Evolutionary conservation across 2,888 invertebrate species (phyloP).

Genomic region (Philonicus albiceps): DNA sequence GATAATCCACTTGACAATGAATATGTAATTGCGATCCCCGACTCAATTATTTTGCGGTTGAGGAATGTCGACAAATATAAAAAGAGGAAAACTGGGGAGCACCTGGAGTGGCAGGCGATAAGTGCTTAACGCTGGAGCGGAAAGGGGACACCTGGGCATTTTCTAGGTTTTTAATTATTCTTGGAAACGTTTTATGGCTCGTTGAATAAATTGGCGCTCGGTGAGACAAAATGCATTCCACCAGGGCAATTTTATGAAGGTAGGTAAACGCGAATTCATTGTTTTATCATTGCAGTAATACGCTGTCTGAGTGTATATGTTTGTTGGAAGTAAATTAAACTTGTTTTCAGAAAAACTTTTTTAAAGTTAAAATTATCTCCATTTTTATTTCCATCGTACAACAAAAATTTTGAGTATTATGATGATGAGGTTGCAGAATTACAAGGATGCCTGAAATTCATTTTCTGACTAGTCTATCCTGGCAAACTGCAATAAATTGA

Average conservation of each 20-base stretch:
- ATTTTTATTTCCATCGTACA: neutral
- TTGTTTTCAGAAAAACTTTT: neutral
- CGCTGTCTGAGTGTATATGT: neutral
- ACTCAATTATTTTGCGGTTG: conserved; percentile 36
- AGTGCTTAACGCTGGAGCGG: neutral
- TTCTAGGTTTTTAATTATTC: neutral
- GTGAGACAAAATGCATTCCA: neutral
- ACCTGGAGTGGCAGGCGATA: neutral
- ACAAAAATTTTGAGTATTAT: neutral
- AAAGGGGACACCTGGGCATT: neutral
- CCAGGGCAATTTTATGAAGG: neutral
- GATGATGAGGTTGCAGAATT: neutral
- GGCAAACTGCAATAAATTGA: too few species aligned
- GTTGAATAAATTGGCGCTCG: neutral
- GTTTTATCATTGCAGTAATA: neutral
- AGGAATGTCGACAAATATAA: conserved; percentile 4
- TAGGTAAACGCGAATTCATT: neutral
- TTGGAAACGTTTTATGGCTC: neutral
- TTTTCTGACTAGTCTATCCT: neutral
- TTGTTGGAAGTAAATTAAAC: neutral
- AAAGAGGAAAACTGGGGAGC: neutral
- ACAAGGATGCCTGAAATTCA: neutral
- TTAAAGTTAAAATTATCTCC: neutral
- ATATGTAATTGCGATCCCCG: conserved; percentile 17
- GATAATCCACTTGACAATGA: conserved; percentile 36